Conservation (phyloP, 2,797 vertebrate genomes). For the Crenichthys baileyi region DNA sequence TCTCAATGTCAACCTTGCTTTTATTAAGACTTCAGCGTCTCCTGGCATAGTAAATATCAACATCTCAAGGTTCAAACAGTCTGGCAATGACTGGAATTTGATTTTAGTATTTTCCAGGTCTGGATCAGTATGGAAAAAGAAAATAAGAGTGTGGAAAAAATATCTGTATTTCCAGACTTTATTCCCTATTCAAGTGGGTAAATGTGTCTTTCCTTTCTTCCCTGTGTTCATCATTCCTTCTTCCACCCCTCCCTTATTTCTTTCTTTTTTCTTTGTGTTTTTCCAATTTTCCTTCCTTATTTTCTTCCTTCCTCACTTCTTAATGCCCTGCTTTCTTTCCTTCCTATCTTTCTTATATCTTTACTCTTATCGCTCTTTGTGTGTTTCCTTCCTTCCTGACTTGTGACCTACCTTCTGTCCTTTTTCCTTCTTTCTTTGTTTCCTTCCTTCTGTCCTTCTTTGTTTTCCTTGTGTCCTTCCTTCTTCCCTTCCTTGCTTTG, state of each 20-base stretch:
- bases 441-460: neutral
- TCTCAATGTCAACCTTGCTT: neutral
- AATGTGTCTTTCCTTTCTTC: neutral
- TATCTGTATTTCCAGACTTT: neutral
- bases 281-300: too few relatives aligned
- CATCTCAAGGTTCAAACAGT: neutral
- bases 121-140: too few relatives aligned
- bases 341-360: too few relatives aligned
- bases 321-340: neutral
- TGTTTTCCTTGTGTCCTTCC: neutral
- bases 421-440: too few relatives aligned
- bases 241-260: too few relatives aligned
- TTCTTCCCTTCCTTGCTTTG: neutral
- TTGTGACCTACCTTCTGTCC: too few relatives aligned
- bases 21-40: neutral
- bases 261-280: neutral
- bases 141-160: neutral
- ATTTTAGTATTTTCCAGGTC: too few relatives aligned
- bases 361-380: too few relatives aligned
- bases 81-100: neutral
- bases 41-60: neutral
- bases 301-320: neutral
- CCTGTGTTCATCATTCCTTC: neutral
- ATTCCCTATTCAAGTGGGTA: neutral
- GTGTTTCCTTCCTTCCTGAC: neutral